Base-by-base conservation (phyloP, 2,797 vertebrate species). In the Perodicticus potto region DNA sequence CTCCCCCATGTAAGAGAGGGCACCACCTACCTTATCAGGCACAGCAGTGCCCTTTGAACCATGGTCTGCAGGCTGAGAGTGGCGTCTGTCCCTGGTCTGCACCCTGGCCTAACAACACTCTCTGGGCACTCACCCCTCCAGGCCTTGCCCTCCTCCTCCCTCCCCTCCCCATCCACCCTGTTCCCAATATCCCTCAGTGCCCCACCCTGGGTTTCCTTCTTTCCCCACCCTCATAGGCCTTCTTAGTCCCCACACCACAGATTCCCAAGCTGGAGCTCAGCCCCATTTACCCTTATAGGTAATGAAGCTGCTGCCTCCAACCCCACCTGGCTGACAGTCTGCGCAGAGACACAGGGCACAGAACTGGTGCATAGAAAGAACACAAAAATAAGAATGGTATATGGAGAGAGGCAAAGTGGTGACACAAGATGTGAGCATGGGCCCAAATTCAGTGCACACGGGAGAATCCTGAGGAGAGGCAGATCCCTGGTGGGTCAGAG, bases 1-100 rank as follows among this genome's bases (percentile, higher is more conserved):
- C 55, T 78, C 86, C 77, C 43, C 63, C 29, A 72, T 1, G 2
- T 82, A 85, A 86, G 86, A 96, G 61, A 90, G 92, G 96, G 67
- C 17, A 82, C 90, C 2, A 25, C 86, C 89, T 32, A 94, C 43
- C 23, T 97, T 94, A 73, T 65, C 74, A 67, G 93, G 95, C 95
- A 73, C 74, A 20, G 49, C 91, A 63, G 7, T n/a, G 57, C 43
- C 78, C 86, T 49, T 84, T 29, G 63, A 53, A 57, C 53, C 5
- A 2, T 2, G 81, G 32, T 76, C 61, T 1, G 22, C 43, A 49
- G 69, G 70, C 61, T 67, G 23, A 85, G 70, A 77, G n/a, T 27
- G 4, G 59, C 16, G 49, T 77, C 69, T 87, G 77, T 59, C 34
- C 20, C 32, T 6, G 1, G 14, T n/a, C 45, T 67, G 23, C 9